These are phyloP conservation scores for Fregata magnificens DNA, from an alignment of 2,113 vertebrate species.

Conservation along the genomic window DNA sequence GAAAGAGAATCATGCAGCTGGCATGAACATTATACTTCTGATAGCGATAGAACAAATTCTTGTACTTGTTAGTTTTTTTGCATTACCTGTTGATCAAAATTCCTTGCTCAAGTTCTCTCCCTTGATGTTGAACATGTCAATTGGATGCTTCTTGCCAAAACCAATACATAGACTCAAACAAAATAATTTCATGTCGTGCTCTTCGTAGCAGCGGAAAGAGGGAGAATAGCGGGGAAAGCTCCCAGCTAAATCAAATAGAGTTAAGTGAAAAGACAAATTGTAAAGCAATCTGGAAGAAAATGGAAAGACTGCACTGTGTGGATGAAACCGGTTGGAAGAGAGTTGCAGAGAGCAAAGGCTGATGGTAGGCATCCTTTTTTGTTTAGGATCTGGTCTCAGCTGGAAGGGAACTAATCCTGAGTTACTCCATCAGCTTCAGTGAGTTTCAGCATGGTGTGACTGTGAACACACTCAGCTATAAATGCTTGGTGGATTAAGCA, in stretches of 20 bases:
- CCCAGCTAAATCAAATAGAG: neutral
- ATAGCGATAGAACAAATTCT: neutral
- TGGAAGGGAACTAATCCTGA: neutral
- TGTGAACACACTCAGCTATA: neutral
- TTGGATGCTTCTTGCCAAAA: neutral
- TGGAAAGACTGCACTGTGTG: neutral
- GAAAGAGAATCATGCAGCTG: neutral
- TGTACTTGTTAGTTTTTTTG: neutral
- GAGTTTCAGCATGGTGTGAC: neutral
- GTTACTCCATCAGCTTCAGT: neutral
- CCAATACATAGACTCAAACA: neutral
- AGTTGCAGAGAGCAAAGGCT: neutral
- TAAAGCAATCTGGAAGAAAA: neutral
- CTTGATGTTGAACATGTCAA: neutral
- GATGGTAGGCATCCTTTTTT: neutral
- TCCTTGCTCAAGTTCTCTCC: neutral
- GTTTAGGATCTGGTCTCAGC: neutral
- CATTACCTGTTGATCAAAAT: neutral
- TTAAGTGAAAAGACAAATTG: neutral
- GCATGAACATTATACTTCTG: neutral
- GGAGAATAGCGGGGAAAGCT: neutral
- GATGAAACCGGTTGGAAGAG: neutral
- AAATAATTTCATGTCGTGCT: neutral
- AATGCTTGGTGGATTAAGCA: neutral
- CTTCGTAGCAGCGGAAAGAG: neutral